Percentiles rank a stretch among this genome's conserved stretches.
Conservation (phyloP, 23 tunicate species). For the Phallusia fumigata region DNA sequence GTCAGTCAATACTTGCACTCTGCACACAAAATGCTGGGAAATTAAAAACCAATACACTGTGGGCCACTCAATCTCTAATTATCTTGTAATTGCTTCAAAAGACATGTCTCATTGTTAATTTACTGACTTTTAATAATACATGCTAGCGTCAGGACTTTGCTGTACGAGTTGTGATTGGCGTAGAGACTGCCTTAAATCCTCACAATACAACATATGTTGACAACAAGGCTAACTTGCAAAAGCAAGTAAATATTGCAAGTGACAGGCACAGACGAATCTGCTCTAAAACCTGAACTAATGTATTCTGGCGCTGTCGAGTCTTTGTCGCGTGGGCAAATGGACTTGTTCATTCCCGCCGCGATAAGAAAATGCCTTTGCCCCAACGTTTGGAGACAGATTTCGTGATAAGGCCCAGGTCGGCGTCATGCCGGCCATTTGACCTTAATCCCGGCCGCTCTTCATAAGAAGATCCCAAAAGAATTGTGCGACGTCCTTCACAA, state of each 20-base stretch:
- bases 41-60: no score
- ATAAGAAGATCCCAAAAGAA: not conserved
- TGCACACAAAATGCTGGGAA: no score
- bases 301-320: no score
- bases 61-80: not conserved
- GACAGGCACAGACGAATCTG: not conserved
- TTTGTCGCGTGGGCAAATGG: no score
- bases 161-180: no score
- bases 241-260: not conserved
- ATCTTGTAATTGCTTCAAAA: not conserved
- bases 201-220: not conserved
- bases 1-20: no score
- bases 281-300: not conserved
- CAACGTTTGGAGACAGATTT: not conserved
- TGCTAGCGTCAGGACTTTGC: not conserved
- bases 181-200: not conserved
- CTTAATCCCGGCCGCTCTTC: conserved; percentile 5
- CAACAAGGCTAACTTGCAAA: not conserved
- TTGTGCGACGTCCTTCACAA: no score
- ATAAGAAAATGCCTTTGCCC: no score
- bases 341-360: no score
- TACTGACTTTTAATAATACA: not conserved
- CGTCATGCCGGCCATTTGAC: conserved; percentile 9
- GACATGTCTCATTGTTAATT: not conserved
- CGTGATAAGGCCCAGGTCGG: not conserved